Base-by-base conservation (phyloP, 1,140 invertebrate species). In the Eciton burchellii region DNA sequence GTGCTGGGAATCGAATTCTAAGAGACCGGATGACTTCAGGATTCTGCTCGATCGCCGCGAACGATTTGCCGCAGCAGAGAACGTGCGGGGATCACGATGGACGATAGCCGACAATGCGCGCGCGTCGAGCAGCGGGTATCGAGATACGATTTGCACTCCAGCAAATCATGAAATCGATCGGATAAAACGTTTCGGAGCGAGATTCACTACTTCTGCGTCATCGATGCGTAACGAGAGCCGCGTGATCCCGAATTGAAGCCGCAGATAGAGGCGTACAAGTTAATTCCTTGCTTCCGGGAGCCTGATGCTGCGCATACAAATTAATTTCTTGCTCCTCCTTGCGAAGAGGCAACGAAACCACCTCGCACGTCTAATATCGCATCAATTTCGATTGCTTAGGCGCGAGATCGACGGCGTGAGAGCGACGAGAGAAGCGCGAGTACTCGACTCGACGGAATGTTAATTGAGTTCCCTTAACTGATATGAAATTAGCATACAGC, bases 1-100 rank as follows among this genome's bases (percentile, higher is more conserved):
- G 63, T 68, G 49, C 43, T 56, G 49, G 62, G 82, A 84, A 57
- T 68, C 84, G 85, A 87, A 85, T 87, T 87, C 85, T 87, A 87
- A 87, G 83, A 87, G 71, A 59, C 65, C 82, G 45, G 21, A 45
- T 59, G 47, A 62, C 73, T 54, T 60, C 19, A 47, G 41, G 43
- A 76, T 63, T 19, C 4, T 63, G 41, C 6, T 60, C 41, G 11
- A 70, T 66, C 82, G 47, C 45, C 29, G 35, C 35, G 6, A 29
- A 74, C 8, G 47, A n/a, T 26, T 24, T 19, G 43, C 9, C 59
- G 45, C 14, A 35, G 41, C 52, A 62, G 57, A 76, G 63, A 19
- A 14, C 43, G 72, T 35, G 59, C n/a, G 24, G 60, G 29, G 21
- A 4, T 0, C 52, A 6, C 11, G 4, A 5, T 12, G 14, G 19